Base-by-base conservation (phyloP, 2,888 invertebrate species). In the Phoronis australis region DNA sequence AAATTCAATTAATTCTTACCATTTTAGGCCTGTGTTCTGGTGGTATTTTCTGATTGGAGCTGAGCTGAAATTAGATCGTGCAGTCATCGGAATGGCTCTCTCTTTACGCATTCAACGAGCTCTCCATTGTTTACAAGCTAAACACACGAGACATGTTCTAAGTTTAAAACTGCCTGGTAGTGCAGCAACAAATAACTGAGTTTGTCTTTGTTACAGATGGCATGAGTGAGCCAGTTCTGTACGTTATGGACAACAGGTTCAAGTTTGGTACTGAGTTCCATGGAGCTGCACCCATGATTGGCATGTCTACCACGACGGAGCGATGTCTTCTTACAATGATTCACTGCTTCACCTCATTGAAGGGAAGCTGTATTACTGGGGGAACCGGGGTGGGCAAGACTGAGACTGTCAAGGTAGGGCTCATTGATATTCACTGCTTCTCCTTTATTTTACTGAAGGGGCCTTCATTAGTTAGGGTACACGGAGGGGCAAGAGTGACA, bases 261-360 rank as follows among this genome's bases (percentile, higher is more conserved):
- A 46, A 60, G 25, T 73, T 73, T 57, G 73, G 73, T 45, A 71
- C 62, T 55, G 77, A 77, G 59, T 77, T 76, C 58, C 74, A 75
- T 53, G 76, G 76, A 3, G 66, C 65, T 18, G 62, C 65, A 42
- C 57, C 68, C 3, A 66, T 67, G 2, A 59, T 71, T 38, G 69
- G 67, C 25, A 51, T 69, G 41, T 71, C 75, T 18, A 70, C 75
- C 3, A 51, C 66, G 45, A 73, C 73, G 3, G 77, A 77, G 54
- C 60, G 66, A 47, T 73, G 73, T 51, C 74, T 74, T 57, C 56
- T 76, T 21, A 62, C 71, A 25, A 73, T 76, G 68, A 65, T 69
- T 2, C 67, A 66, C 54, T 72, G 74, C n/a, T 56, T 75, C n/a
- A 57, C 62, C 24, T 60, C 62, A 37, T 52, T 57, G 47, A 68